Base-by-base conservation (phyloP, 2,888 invertebrate genomes). In the Ryuthela nishihirai region DNA sequence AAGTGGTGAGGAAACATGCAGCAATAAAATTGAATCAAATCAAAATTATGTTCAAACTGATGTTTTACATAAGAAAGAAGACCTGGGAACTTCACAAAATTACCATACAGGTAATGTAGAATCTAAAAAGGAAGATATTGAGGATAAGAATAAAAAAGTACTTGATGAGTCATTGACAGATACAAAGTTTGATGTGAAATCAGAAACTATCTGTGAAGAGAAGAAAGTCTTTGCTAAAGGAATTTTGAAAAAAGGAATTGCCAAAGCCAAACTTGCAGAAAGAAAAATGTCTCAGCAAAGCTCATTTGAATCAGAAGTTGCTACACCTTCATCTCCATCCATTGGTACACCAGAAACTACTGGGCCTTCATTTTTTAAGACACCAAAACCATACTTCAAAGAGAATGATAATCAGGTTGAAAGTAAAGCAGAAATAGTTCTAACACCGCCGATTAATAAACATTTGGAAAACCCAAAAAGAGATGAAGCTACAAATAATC, bases 71-170 rank as follows among this genome's bases (percentile, higher is more conserved):
- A n/a, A n/a, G 29, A 9, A 29, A 10, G n/a, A 34, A 34, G 34
- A 34, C 5, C n/a, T 4, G 12, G 12, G 18, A 18, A 39, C 4
- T 21, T 18, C 40, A 9, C 15, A 39, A 15, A 39, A 21, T 9
- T 54, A 35, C 32, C 60, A 59, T 24, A 65, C 62, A 2, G 62
- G 65, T 38, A 61, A 65, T 18, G 65, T 64, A 29, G 64, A 53
- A 23, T 61, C 59, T 36, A 65, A 67, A 15, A 67, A 65, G 48
- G 67, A 68, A 46, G 67, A 67, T 26, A 66, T 66, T 53, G 67
- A 66, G 26, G 64, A 65, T 41, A 67, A 67, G 48, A 65, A 64
- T 26, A 47, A 54, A 44, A 15, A 9, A 18, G 23, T 40, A 38
- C 21, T 7, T 17, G 18, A 40, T 15, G 26, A 29, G 4, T 25